A percentile compares a stretch with the other conserved stretches of the same genome.
Evolutionary conservation across 2,113 vertebrate genomes (phyloP).

Genomic region (Malurus cyaneus): DNA sequence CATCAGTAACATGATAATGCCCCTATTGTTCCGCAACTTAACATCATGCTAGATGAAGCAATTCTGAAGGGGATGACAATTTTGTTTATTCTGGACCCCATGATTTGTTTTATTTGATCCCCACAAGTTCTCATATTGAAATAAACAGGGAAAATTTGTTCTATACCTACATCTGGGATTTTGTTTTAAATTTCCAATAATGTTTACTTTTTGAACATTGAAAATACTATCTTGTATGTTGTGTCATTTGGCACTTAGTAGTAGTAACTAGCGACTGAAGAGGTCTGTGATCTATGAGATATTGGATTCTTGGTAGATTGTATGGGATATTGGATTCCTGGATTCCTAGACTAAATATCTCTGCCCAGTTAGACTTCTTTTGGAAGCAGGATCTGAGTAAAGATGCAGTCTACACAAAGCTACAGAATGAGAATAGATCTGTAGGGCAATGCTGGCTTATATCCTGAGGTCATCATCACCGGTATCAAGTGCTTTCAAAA

Average conservation of each 20-base stretch:
- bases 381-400: background rate
- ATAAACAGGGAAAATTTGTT: background rate
- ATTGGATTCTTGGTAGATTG: background rate
- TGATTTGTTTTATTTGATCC: background rate
- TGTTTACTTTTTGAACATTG: background rate
- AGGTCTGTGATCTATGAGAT: background rate
- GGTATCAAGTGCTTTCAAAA: background rate
- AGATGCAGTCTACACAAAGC: background rate
- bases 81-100: background rate
- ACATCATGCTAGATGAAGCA: background rate
- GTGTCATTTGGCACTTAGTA: background rate
- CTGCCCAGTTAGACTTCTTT: fast-evolving
- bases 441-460: background rate
- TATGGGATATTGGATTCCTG: background rate
- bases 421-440: background rate
- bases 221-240: background rate
- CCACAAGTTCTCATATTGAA: background rate
- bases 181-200: background rate
- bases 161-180: background rate
- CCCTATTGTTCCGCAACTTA: background rate
- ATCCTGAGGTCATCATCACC: background rate
- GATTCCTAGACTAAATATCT: background rate
- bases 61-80: background rate
- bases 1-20: background rate
- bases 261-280: background rate